A percentile compares a stretch with the other conserved stretches of the same genome.
Conservation (phyloP, 1,140 invertebrate species). For the Vollenhovia emeryi region DNA sequence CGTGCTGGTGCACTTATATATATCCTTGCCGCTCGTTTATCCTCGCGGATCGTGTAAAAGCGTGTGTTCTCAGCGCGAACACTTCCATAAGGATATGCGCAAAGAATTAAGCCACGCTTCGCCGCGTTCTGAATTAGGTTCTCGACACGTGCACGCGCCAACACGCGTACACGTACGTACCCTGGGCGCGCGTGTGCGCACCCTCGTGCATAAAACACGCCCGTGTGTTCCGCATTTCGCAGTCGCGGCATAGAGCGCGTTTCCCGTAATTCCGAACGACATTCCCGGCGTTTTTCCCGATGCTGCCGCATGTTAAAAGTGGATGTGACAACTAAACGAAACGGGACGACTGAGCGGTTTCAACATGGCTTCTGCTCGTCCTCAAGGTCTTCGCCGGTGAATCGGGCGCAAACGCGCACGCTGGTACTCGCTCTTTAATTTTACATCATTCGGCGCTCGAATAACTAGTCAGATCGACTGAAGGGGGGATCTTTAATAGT, state of each 20-base stretch:
- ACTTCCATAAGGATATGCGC: constrained; percentile 41
- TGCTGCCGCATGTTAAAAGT: constrained; percentile 21
- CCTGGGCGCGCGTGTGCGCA: neutral
- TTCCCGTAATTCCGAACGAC: constrained; percentile 7
- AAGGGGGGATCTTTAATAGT: neutral
- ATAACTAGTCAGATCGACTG: neutral
- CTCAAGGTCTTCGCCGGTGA: neutral
- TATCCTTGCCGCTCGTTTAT: constrained; percentile 24
- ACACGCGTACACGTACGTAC: neutral
- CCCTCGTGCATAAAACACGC: constrained; percentile 31
- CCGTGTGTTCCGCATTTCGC: constrained; percentile 37
- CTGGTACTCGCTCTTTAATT: neutral
- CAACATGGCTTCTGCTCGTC: neutral
- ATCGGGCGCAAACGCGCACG: neutral
- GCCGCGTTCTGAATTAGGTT: constrained; percentile 55
- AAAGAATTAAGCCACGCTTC: constrained; percentile 51
- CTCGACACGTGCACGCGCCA: constrained; percentile 7
- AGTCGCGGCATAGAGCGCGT: neutral
- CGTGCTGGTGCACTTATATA: constrained; percentile 1
- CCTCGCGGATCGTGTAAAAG: constrained; percentile 24
- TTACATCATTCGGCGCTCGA: neutral
- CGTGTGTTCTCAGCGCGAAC: constrained; percentile 47
- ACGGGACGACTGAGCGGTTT: neutral
- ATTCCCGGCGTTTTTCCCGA: constrained; percentile 28
- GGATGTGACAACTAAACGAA: constrained; percentile 44